Percentiles rank a stretch among this genome's conserved stretches.
Evolutionary conservation across 53 echinoderm and acorn worm species (phyloP).

Genomic region (Pentamera pediparva): DNA sequence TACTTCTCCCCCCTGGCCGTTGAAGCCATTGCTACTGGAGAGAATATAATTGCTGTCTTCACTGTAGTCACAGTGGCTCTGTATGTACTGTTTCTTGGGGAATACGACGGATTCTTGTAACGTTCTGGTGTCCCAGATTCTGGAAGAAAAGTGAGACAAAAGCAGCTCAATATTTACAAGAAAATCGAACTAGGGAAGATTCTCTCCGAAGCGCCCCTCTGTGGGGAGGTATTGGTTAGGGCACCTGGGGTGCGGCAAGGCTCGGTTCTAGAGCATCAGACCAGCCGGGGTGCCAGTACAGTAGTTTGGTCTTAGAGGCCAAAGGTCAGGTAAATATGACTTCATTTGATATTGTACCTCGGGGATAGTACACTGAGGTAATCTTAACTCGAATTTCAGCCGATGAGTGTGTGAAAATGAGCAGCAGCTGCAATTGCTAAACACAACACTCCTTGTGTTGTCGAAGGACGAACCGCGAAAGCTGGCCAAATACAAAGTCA

Average conservation of each 20-base stretch:
- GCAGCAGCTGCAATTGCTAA: no score
- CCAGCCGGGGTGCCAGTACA: no score
- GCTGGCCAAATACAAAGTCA: no score
- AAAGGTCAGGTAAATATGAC: no score
- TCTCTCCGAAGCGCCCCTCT: not conserved
- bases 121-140: constrained; percentile 91
- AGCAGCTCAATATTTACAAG: not conserved
- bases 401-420: no score
- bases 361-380: no score
- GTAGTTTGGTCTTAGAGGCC: no score
- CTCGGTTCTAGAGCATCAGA: no score
- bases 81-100: constrained; percentile 91
- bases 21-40: constrained; percentile 84
- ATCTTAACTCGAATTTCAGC: no score
- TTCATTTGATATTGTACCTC: no score
- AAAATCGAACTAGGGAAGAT: not conserved
- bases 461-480: no score
- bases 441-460: no score
- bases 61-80: constrained; percentile 86
- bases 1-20: constrained; percentile 85
- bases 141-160: constrained; percentile 8
- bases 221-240: not conserved
- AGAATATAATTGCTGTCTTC: constrained; percentile 69
- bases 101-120: constrained; percentile 68
- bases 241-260: not conserved